Base-by-base conservation (phyloP, 2,113 vertebrate species). In the Corythoichthys intestinalis region DNA sequence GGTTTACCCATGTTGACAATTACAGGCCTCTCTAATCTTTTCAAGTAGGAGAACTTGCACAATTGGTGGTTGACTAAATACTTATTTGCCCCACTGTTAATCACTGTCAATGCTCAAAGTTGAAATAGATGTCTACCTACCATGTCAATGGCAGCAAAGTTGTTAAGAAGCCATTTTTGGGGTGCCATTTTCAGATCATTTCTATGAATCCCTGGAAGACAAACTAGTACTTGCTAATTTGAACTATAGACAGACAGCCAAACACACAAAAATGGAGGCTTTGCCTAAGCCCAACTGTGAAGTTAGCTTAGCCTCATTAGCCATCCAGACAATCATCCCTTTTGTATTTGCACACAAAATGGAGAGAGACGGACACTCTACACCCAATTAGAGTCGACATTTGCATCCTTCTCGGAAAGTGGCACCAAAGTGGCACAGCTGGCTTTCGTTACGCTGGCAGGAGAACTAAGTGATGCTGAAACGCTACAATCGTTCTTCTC, bases 341-440 rank as follows among this genome's bases (percentile, higher is more conserved):
- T 28, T 39, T 65, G 10, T 11, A 11, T 4, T 14, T 2, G 59
- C 12, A 39, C 59, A 8, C 37, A 47, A 52, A 66, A 48, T 14
- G 11, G 9, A 72, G 20, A 68, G 4, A 20, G 41, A 44, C 60
- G 41, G 56, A 66, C 53, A 17, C 46, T n/a, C 35, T 2, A 13
- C 64, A 66, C 34, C 46, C 39, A 34, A 20, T 39, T 60, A 4
- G 2, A 64, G 62, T 64, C 58, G 66, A 67, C 20, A 52, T 64
- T 73, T 75, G 67, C 67, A 77, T 76, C 44, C 72, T 66, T 28
- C 74, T 64, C 53, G 48, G 60, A 77, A 78, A 66, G 54, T 58
- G 39, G 54, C 57, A 63, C 37, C 15, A 61, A 72, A 71, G 47
- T 67, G 66, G 63, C 50, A 66, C 79, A 86, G 62, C 72, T 38